Base-by-base conservation (phyloP, 2,888 invertebrate genomes). In the Lacanobia oleracea region DNA sequence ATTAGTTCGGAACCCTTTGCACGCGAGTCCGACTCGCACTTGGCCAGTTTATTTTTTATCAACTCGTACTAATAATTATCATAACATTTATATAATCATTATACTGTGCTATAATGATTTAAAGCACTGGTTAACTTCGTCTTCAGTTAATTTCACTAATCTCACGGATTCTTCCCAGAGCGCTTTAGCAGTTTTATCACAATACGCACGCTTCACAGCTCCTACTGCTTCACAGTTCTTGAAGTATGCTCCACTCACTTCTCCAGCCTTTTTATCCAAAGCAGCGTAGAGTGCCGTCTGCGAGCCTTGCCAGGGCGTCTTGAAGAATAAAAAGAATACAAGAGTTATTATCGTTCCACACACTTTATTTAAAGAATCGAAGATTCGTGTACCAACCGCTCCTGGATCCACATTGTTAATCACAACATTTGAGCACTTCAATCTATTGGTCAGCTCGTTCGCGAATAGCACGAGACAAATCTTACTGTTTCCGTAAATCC, bases 371-470 rank as follows among this genome's bases (percentile, higher is more conserved):
- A 61, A 1, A 4, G 83, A 82, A 4, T 85, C 94, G 97, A 97
- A 98, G 54, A 98, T 98, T 23, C 97, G 97, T 0, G 97, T 97
- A 82, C 97, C 97, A 56, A 98, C 97, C 91, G 97, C 95, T 18
- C 98, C 98, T 0, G 98, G 98, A 93, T 98, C 98, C 18, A 98
- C 94, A 84, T 97, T 97, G 88, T 98, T 98, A 0, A 97, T 97
- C 0, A 98, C 97, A 0, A 98, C 97, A 51, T 97, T 97, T 0
- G 97, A 93, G 2, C 97, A 90, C 85, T 94, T 93, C 86, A 98
- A 88, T 1, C 96, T 96, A 92, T 97, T 97, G 23, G 97, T 97
- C 9, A 98, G 91, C 91, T 98, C 98, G 50, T 96, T 91, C 0
- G 98, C 97, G 84, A 97, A 97, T 27, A 97, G 87, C 18, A 97